A percentile compares a stretch with the other conserved stretches of the same genome.
These are phyloP conservation scores for Hedychridium roseum DNA, from an alignment of 2,888 invertebrate species.

Conservation along the genomic window DNA sequence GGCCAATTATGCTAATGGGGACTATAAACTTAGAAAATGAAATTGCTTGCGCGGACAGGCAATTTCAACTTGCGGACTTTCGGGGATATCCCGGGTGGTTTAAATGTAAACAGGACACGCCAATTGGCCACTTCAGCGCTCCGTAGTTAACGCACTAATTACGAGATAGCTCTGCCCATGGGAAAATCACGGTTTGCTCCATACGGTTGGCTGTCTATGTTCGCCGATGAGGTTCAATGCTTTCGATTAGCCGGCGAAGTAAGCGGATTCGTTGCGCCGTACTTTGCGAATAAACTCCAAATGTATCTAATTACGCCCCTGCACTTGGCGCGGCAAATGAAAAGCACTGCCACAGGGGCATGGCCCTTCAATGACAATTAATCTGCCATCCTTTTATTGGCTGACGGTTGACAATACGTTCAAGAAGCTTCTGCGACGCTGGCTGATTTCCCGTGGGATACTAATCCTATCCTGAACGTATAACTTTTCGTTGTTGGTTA, in stretches of 20 bases:
- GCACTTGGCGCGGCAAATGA: too few species aligned
- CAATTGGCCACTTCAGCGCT: constrained; percentile 14
- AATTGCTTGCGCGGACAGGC: constrained; percentile 37
- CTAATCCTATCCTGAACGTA: constrained; percentile 53
- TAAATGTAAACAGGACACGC: constrained; percentile 34
- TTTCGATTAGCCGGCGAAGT: too few species aligned
- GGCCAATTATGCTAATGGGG: constrained; percentile 46
- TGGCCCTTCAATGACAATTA: too few species aligned
- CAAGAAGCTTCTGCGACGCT: constrained; percentile 36
- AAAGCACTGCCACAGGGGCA: too few species aligned
- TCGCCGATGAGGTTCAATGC: too few species aligned
- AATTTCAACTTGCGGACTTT: constrained; percentile 42
- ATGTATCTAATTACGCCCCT: too few species aligned
- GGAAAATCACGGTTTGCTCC: too few species aligned
- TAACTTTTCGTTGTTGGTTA: constrained; percentile 49
- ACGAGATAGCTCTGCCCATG: constrained; percentile 29
- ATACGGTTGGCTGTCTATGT: too few species aligned
- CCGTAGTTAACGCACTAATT: constrained; percentile 43
- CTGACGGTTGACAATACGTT: constrained; percentile 52
- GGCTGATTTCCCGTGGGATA: constrained; percentile 59
- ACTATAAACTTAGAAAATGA: constrained; percentile 42
- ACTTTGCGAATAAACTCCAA: too few species aligned
- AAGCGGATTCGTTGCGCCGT: too few species aligned
- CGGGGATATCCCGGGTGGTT: constrained; percentile 33
- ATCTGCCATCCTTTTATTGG: constrained; percentile 53